Conservation (phyloP, 2,888 invertebrate genomes). For the Congeria kusceri region DNA sequence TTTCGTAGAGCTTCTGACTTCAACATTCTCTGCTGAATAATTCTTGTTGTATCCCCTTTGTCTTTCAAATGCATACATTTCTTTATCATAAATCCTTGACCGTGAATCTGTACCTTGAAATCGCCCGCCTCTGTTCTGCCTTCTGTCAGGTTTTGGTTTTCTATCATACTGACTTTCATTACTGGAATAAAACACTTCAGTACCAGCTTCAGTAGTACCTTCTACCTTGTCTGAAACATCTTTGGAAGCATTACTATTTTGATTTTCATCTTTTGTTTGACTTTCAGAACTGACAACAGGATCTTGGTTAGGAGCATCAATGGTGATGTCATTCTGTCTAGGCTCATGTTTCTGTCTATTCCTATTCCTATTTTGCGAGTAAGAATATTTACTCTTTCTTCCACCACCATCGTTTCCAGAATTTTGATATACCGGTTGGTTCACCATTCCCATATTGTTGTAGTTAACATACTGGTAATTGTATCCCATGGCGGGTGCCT, state of each 20-base stretch:
- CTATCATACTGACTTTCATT: not conserved
- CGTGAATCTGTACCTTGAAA: conserved; percentile 49
- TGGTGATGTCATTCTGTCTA: conserved; percentile 1
- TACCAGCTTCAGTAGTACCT: not conserved
- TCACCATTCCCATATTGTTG: conserved; percentile 3
- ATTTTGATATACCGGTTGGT: not conserved
- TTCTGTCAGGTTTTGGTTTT: conserved; percentile 16
- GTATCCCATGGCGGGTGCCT: conserved; percentile 10
- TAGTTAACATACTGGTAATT: conserved; percentile 20
- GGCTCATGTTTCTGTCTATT: conserved; percentile 44
- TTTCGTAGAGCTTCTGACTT: no score
- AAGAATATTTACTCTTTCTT: conserved; percentile 55
- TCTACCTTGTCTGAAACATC: no score
- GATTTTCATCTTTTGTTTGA: not conserved
- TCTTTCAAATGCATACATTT: conserved; percentile 18
- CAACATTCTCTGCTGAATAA: conserved; percentile 4
- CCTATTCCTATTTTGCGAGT: conserved; percentile 58
- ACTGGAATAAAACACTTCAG: not conserved
- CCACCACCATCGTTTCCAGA: not conserved
- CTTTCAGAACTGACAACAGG: not conserved
- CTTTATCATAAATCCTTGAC: conserved; percentile 34
- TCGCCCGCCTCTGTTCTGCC: conserved; percentile 32
- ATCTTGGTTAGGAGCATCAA: not conserved
- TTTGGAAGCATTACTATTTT: not conserved
- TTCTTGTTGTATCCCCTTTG: conserved; percentile 27